Base-by-base conservation (phyloP, 2,888 invertebrate species). In the Rutpela maculata region DNA sequence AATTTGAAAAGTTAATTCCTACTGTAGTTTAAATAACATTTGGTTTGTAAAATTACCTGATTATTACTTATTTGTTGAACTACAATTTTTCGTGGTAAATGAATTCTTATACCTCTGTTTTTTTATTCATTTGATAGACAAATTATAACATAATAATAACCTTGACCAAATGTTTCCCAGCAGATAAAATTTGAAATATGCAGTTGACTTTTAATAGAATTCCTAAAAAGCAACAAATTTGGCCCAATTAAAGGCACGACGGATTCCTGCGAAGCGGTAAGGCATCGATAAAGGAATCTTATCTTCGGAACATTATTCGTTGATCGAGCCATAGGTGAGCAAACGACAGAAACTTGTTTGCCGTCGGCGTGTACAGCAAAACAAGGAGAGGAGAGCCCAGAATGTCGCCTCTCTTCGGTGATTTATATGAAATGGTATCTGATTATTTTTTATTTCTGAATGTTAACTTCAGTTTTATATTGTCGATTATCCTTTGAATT, bases 401-500 rank as follows among this genome's bases (percentile, higher is more conserved):
- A 72, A 72, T 63, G 81, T 76, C 80, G 77, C 82, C 73, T 73
- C 73, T 63, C 77, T 80, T 80, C 86, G 84, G 88, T 90, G 90
- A 89, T 90, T 90, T 90, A 89, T 89, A 89, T 88, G 87, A 89
- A 89, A 89, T 88, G 88, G 86, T 89, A 88, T 88, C 88, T 88
- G 89, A 89, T 89, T 88, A 89, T 89, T 89, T 88, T 88, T 89
- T 87, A 87, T 87, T 89, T 89, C 88, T 88, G 88, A 89, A 90
- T 89, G 89, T 90, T 89, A 89, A 89, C 89, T 88, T 89, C 87
- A 88, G 88, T 89, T 89, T 89, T 89, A 90, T 89, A 90, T 89
- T 90, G 89, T 90, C 89, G 89, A 89, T 88, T 89, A 87, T 87
- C 88, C 88, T 89, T 90, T 89, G 89, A 88, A 84, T 84, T 85